These are phyloP conservation scores for Ambastaia sidthimunki DNA, from an alignment of 2,797 vertebrate species.

Conservation along the genomic window DNA sequence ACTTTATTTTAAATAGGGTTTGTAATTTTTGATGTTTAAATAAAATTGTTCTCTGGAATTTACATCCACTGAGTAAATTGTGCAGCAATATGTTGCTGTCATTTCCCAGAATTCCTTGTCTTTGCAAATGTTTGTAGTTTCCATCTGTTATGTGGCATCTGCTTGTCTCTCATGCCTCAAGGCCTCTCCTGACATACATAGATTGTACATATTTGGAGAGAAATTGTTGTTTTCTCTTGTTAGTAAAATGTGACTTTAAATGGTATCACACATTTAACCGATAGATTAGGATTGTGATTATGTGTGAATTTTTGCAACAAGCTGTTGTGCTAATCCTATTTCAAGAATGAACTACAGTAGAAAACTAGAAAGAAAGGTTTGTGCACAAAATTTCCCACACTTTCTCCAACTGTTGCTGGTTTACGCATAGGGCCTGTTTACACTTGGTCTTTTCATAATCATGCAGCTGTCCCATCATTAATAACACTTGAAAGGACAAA, in stretches of 20 bases:
- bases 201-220: background rate
- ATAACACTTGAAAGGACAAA: no score
- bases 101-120: constrained; percentile 20
- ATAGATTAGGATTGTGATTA: background rate
- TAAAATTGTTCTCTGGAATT: background rate
- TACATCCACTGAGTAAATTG: background rate
- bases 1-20: background rate
- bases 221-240: background rate
- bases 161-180: constrained; percentile 36
- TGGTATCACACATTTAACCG: background rate
- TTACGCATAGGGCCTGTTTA: no score
- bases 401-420: no score
- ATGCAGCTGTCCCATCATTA: no score
- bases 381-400: background rate
- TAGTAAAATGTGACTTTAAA: background rate
- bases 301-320: background rate
- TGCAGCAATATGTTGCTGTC: constrained; percentile 8
- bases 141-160: constrained; percentile 60
- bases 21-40: background rate
- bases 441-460: no score
- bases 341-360: background rate
- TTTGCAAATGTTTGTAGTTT: constrained; percentile 30
- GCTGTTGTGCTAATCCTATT: background rate
- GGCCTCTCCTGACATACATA: constrained; percentile 43
- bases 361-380: background rate